phyloP scores from a whole-genome alignment of 2,113 vertebrate species.

The Hippocampus barbouri region DNA sequence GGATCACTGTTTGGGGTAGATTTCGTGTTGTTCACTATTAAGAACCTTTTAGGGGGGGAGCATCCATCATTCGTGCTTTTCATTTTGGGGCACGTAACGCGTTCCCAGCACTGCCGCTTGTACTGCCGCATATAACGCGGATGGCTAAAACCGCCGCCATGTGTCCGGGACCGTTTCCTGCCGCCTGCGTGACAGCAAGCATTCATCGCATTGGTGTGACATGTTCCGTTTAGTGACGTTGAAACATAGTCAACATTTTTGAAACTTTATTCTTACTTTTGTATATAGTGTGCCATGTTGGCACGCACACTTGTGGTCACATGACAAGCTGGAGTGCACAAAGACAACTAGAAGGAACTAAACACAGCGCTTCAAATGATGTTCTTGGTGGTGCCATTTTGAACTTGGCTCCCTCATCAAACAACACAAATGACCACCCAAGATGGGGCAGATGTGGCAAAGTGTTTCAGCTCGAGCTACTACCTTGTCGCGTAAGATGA shows the following conservation, averaged over 20 bases:
- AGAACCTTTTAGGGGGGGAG: no score
- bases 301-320: not conserved
- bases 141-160: no score
- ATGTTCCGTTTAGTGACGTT: not conserved
- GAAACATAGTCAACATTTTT: not conserved
- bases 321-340: conserved; percentile 33
- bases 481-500: not conserved
- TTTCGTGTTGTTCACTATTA: no score
- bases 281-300: not conserved
- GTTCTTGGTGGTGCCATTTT: not conserved
- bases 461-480: not conserved
- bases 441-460: not conserved
- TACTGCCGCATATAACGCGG: no score
- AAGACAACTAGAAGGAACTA: conserved; percentile 30
- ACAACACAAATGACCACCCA: not conserved
- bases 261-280: not conserved
- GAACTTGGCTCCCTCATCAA: not conserved
- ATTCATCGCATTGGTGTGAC: not conserved
- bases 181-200: no score
- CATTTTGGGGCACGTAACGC: no score
- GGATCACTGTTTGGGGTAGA: no score
- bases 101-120: no score
- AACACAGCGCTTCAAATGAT: conserved; percentile 28
- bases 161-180: no score
- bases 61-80: no score